phyloP scores from a whole-genome alignment of 2,888 invertebrate species.

The Polietes domitor region DNA sequence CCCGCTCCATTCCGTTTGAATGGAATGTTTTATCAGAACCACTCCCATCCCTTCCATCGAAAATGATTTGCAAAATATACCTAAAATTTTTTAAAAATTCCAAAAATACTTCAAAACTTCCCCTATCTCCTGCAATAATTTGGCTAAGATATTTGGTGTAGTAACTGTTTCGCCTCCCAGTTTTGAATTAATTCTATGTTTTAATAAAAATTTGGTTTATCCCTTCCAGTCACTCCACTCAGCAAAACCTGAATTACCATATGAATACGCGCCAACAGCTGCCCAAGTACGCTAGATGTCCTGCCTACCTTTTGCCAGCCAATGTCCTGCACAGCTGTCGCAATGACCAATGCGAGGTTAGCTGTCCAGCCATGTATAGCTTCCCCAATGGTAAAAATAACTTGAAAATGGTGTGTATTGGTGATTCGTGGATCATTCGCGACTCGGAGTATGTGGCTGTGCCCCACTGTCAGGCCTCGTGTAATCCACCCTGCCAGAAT shows the following conservation, averaged over 20 bases:
- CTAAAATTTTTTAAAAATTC: conserved; percentile 3
- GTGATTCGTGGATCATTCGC: conserved; percentile 76
- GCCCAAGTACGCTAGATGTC: conserved; percentile 71
- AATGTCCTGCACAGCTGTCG: conserved; percentile 74
- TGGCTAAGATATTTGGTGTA: neutral
- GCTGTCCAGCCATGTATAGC: conserved; percentile 72
- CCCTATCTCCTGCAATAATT: neutral
- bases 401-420: conserved; percentile 75
- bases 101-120: neutral
- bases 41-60: no score
- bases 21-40: no score
- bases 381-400: conserved; percentile 72
- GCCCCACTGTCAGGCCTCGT: conserved; percentile 87
- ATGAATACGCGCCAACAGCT: conserved; percentile 70
- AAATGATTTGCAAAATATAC: conserved; percentile 31
- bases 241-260: conserved; percentile 70
- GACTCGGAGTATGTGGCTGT: conserved; percentile 78
- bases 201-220: neutral
- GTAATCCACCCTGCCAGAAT: conserved; percentile 89
- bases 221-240: conserved; percentile 34
- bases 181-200: neutral
- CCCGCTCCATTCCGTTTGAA: no score
- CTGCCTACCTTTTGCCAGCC: conserved; percentile 70
- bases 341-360: conserved; percentile 73
- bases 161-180: no score